These are phyloP conservation scores for Cuculus canorus DNA, from an alignment of 2,797 vertebrate genomes.

Conservation along the genomic window DNA sequence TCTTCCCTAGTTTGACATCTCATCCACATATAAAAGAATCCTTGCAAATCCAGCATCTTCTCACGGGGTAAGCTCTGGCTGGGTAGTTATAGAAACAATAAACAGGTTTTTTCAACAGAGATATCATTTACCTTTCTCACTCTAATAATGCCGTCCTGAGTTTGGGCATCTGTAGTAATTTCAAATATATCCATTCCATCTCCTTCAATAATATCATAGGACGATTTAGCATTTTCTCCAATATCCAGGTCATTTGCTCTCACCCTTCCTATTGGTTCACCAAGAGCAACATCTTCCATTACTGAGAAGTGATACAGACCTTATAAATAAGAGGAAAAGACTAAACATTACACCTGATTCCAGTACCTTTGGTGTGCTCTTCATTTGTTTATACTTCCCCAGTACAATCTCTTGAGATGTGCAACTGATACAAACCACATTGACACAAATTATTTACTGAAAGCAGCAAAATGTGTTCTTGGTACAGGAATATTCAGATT, in stretches of 20 bases:
- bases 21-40: neutral
- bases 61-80: neutral
- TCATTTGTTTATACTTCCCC: neutral
- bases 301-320: slow-evolving; percentile 96
- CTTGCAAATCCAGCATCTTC: neutral
- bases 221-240: slow-evolving; percentile 93
- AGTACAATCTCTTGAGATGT: neutral
- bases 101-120: neutral
- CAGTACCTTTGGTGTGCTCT: neutral
- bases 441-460: neutral
- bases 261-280: slow-evolving; percentile 90
- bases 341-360: slow-evolving; percentile 1
- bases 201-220: slow-evolving; percentile 92
- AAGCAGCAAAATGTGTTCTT: neutral
- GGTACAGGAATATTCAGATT: neutral
- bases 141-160: slow-evolving; percentile 93
- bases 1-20: neutral
- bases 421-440: neutral
- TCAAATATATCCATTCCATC: slow-evolving; percentile 92
- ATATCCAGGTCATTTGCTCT: slow-evolving; percentile 94
- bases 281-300: slow-evolving; percentile 89
- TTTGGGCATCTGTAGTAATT: slow-evolving; percentile 88
- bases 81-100: neutral
- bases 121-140: slow-evolving; percentile 87
- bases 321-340: slow-evolving; percentile 72